Base-by-base conservation (phyloP, 2,888 invertebrate genomes). In the Priocnemis perturbator region DNA sequence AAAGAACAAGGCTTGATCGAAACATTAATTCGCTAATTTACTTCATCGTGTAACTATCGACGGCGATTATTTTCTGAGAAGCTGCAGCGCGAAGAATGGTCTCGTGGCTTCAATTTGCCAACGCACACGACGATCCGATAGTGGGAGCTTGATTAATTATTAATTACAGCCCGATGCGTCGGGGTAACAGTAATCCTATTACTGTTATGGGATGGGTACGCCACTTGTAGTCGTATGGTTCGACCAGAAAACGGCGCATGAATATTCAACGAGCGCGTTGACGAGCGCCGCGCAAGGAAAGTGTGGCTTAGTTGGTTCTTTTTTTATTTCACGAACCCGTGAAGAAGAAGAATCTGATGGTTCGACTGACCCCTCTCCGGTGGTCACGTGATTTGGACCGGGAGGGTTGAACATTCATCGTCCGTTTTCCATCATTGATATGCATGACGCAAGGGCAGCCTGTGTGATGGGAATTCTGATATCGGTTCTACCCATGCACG, bases 361-460 rank as follows among this genome's bases (percentile, higher is more conserved):
- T 3, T 37, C 11, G 7, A 11, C 37, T 37, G 37, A 37, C 37
- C 37, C 37, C 37, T 9, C 37, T 7, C 37, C 37, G 37, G 37
- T 37, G 7, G 37, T 37, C 37, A 37, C 37, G 37, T 37, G 37
- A 37, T 37, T 5, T 37, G 37, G 37, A 37, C 37, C 15, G n/a
- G 3, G 20, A 55, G 52, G 44, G 30, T n/a, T 21, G 50, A 30
- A 21, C 17, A 21, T 26, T 57, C 47, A 48, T 61, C 60, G 15
- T 57, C 26, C 11, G 14, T 59, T 71, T 53, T 45, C 26, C 67
- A 21, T 71, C 67, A 56, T 71, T 71, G 58, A 61, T 64, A 71
- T 64, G 64, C 68, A 53, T 61, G 64, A 68, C 61, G 44, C 61
- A 53, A 57, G 52, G 58, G 53, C 64, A 48, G 44, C 21, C 45